phyloP scores from a whole-genome alignment of 2,113 vertebrate species.

The Gila orcuttii region DNA sequence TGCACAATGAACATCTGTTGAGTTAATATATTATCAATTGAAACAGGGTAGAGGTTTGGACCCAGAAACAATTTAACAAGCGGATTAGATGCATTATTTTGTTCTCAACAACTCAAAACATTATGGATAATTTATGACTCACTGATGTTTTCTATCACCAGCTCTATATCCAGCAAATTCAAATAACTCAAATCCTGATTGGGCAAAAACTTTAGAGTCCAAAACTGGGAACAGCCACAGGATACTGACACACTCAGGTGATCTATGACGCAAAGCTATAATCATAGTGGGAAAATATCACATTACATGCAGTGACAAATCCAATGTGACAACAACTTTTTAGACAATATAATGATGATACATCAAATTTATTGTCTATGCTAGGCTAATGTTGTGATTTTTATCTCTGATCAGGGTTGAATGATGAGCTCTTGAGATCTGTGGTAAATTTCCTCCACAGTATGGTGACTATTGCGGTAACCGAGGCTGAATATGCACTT shows the following conservation, averaged over 20 bases:
- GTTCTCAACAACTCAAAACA: not conserved
- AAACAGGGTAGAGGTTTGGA: not conserved
- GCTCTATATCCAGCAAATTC: constrained; percentile 67
- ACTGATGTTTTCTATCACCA: constrained; percentile 45
- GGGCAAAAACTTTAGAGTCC: constrained; percentile 66
- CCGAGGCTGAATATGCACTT: constrained; percentile 87
- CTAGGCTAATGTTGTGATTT: constrained; percentile 7
- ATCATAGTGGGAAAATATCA: not conserved
- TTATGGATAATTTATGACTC: not conserved
- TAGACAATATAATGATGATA: too few relatives aligned
- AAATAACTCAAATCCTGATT: constrained; percentile 62
- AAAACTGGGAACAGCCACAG: constrained; percentile 65
- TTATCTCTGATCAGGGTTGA: constrained; percentile 72
- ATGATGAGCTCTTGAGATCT: constrained; percentile 84
- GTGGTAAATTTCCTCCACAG: constrained; percentile 92
- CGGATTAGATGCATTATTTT: not conserved
- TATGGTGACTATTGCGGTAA: constrained; percentile 85
- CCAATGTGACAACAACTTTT: not conserved
- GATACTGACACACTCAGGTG: constrained; percentile 64
- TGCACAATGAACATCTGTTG: not conserved
- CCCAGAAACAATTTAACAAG: not conserved
- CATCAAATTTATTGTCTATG: constrained; percentile 20
- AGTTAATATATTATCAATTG: not conserved
- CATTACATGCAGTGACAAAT: not conserved
- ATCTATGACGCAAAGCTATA: not conserved